Base-by-base conservation (phyloP, 2,797 vertebrate genomes). In the Hafferia zeledoni region DNA sequence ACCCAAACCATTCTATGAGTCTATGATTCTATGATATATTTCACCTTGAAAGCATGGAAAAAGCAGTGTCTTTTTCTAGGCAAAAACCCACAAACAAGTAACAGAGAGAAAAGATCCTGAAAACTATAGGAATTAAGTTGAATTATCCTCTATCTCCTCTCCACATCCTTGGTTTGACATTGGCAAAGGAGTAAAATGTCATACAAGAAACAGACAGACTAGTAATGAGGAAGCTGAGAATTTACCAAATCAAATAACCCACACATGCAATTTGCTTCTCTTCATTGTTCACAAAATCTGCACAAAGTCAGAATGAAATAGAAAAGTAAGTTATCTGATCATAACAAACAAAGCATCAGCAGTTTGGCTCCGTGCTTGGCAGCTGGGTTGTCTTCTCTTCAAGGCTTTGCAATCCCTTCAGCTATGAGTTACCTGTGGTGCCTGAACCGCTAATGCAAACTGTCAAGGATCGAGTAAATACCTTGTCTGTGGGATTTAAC, bases 251-350 rank as follows among this genome's bases (percentile, higher is more conserved):
- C 75, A 52, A 83, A 57, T 65, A 94, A 71, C 64, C 28, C 59
- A 68, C 4, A 2, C 91, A 82, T 47, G n/a, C 72, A 78, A 84
- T 96, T 96, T 94, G 61, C 90, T 96, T 92, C 93, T 93, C 89
- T 94, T 90, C 55, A n/a, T 79, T 90, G 85, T 85, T 96, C 17
- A 33, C 74, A 94, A 94, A 97, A 93, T 90, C 72, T 60, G 6
- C 80, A 83, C 59, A 47, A 92, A 95, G 74, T 47, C 65, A 85
- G 85, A 95, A 92, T 83, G 88, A 87, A 96, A 94, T 81, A 85
- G 46, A 74, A 94, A 76, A 72, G 35, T 4, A 20, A 93, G 84
- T 94, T 93, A 77, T 63, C 81, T 76, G 83, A 95, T 90, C 46
- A 67, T 53, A 59, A 89, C 55, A 92, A 92, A 71, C 20, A 89